These are phyloP conservation scores for Cartodere bifasciata DNA, from an alignment of 2,888 invertebrate species.

Conservation along the genomic window DNA sequence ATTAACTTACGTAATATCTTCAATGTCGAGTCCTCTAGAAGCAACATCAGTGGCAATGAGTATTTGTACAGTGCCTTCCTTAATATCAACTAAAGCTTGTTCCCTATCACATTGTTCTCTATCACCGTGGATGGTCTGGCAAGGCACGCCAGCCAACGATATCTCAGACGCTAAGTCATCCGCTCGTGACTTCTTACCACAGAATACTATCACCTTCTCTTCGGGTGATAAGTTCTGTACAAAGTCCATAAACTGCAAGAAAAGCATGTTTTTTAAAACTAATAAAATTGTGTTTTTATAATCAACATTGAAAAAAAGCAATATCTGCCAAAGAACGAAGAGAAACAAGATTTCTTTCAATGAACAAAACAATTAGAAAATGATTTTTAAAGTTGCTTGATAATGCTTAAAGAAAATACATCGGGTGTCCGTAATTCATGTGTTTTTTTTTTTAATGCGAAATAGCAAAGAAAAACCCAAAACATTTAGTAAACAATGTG, in stretches of 20 bases:
- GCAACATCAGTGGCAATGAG: constrained; percentile 93
- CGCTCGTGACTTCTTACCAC: constrained; percentile 73
- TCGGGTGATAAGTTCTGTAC: constrained; percentile 51
- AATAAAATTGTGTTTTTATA: too few relatives aligned
- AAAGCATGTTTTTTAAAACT: too few relatives aligned
- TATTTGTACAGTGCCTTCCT: constrained; percentile 64
- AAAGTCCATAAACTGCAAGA: constrained; percentile 51
- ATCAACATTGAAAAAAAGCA: too few relatives aligned
- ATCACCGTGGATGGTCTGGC: constrained; percentile 81
- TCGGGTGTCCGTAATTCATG: too few relatives aligned
- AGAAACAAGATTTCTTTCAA: too few relatives aligned
- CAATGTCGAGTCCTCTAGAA: constrained; percentile 85
- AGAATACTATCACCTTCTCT: constrained; percentile 85
- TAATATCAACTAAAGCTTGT: constrained; percentile 73
- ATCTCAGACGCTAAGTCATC: constrained; percentile 75
- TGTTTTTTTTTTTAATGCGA: too few relatives aligned
- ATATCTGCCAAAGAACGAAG: too few relatives aligned
- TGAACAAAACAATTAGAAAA: too few relatives aligned
- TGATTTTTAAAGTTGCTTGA: too few relatives aligned
- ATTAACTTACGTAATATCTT: constrained; percentile 66
- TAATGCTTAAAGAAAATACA: too few relatives aligned
- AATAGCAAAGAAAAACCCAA: too few relatives aligned
- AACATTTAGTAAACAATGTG: too few relatives aligned
- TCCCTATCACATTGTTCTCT: constrained; percentile 65
- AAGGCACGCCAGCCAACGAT: constrained; percentile 50